Evolutionary conservation across 2,797 vertebrate species (phyloP), one percentile per base, ranked within the genome.

Genomic region (Adrianichthys oophorus): DNA sequence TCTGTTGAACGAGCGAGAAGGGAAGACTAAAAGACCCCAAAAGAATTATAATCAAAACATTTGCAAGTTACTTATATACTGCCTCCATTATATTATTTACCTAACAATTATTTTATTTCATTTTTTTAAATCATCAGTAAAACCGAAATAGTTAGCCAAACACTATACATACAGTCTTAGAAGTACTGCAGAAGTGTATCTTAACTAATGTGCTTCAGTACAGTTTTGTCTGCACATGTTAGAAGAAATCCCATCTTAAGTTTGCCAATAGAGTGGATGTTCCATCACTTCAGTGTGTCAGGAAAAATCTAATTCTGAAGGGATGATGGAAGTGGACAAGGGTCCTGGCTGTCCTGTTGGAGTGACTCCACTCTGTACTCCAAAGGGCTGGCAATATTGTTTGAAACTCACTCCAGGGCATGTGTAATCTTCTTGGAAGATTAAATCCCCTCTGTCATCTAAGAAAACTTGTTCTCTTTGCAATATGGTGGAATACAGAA

Each of bases 361-460:
- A 73, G 67, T 63, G 75, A 86, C 81, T 85, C 75, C 74, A 68
- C 80, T 84, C 85, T 66, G 68, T 64, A 76, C 79, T 83, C 73
- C 74, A 61, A 68, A 76, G 44, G 76, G 83, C 79, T 52, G 48
- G 80, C 73, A 87, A 86, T 89, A 89, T 86, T 87, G 82, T 87
- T 82, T 77, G 50, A 17, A 72, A 75, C 72, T 77, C 85, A 80
- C 85, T 84, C 72, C 48, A 23, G 82, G 85, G 85, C 80, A 81
- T 37, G 51, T 83, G 86, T 83, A 89, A 91, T 90, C 85, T 89
- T 86, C 85, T 86, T 79, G 73, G 78, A 76, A 87, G 82, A 89
- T 89, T 87, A 86, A 80, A 83, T 72, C 70, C 70, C 71, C 56
- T 66, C 67, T 50, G 72, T 79, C 80, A 65, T 64, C 41, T 43